Evolutionary conservation across 2,113 vertebrate genomes (phyloP), one percentile per base, ranked within the genome.

Genomic region (Antigone vipio): DNA sequence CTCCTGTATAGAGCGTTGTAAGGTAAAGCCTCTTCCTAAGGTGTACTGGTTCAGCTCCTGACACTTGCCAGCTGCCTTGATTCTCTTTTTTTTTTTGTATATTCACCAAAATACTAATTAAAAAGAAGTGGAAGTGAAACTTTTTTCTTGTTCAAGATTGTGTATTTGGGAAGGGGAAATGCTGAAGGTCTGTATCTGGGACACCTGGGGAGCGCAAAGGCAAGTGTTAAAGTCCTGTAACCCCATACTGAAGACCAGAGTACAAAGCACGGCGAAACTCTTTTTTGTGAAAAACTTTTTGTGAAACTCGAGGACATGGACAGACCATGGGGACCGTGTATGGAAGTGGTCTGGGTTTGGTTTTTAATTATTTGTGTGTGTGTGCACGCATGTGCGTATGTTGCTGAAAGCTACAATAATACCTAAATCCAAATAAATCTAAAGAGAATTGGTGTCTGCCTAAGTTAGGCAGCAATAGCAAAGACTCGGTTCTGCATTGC

Each of bases 61-160:
- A 56, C 47, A 60, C n/a, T 92, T 90, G 52, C 50, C 53, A 38
- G 71, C 24, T 80, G 45, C 60, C 73, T 69, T 85, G 44, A 76
- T 73, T 85, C 68, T 73, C 80, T 85, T 68, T 73, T 83, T 89
- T 20, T 6, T 97, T 90, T 95, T 94, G 84, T 96, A 85, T 95
- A 77, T 85, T 93, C 42, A 89, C 58, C 66, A 81, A 95, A 92
- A 88, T 40, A 63, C 12, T 81, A 40, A 96, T 95, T 96, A 95
- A 97, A 97, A 96, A 88, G 18, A 95, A 91, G 3, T 75, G 40
- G 67, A 95, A 75, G 38, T 73, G 19, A 73, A 8, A 7, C 38
- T 58, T 67, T 79, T 59, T 63, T 83, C 42, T 45, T 50, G 24
- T 45, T 87, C 11, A 22, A 66, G 86, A 55, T 15, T 42, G 12